phyloP scores from a whole-genome alignment of 2,888 invertebrate species.

The Metellina segmentata region DNA sequence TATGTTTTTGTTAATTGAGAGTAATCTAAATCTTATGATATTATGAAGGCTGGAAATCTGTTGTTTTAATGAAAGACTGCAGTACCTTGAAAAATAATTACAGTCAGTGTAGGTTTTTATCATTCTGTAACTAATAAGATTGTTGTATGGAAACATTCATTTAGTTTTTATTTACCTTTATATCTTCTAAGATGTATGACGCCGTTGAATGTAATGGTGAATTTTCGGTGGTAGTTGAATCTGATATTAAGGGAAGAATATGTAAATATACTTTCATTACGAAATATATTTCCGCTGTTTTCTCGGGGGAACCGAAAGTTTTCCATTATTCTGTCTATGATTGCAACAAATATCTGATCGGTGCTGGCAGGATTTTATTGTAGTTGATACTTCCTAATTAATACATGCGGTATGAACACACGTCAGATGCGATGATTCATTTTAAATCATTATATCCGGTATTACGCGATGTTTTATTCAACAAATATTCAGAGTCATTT shows the following conservation, averaged over 20 bases:
- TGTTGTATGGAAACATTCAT: background rate
- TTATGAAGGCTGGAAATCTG: constrained; percentile 10
- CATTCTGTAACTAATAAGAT: background rate
- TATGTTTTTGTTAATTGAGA: constrained; percentile 1
- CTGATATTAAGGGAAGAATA: background rate
- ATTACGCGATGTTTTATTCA: background rate
- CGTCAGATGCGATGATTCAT: background rate
- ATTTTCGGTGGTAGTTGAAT: background rate
- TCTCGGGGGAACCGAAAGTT: background rate
- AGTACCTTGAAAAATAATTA: constrained; percentile 4
- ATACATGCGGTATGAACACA: background rate
- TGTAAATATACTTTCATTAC: background rate
- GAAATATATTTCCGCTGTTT: background rate
- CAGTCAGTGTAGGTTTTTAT: constrained; percentile 4
- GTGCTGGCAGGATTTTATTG: background rate
- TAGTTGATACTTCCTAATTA: constrained; percentile 45
- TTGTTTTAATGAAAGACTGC: constrained; percentile 25
- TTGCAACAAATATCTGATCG: background rate
- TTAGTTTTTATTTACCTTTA: constrained; percentile 32
- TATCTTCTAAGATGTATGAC: constrained; percentile 21
- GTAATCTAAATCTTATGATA: background rate
- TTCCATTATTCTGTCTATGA: background rate
- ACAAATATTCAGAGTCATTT: background rate
- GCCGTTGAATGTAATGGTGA: background rate
- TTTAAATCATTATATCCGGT: background rate